A percentile compares a stretch with the other conserved stretches of the same genome.
Evolutionary conservation across 2,113 vertebrate species (phyloP).

Genomic region (Colius striatus): DNA sequence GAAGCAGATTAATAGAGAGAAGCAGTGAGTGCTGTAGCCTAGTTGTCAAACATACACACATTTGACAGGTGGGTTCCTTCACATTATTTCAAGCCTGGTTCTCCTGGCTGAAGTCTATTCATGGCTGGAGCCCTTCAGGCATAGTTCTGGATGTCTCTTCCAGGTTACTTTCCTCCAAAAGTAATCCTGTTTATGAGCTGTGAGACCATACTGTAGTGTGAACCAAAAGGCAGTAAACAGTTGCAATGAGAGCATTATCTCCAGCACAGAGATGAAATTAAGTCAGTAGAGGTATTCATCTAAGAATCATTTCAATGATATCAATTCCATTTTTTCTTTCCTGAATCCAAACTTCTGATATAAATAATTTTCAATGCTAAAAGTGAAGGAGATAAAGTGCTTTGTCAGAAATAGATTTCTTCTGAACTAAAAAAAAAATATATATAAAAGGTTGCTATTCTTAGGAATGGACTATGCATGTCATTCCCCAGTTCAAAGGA

Average conservation of each 20-base stretch:
- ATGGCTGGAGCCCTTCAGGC: neutral
- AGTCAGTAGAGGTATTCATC: neutral
- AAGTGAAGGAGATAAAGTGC: neutral
- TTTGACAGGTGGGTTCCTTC: neutral
- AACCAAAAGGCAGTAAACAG: neutral
- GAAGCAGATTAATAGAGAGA: neutral
- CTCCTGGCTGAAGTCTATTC: neutral
- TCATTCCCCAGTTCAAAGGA: slow-evolving; percentile 52
- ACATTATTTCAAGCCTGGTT: neutral
- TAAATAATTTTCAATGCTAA: neutral
- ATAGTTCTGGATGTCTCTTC: neutral
- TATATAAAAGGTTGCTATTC: slow-evolving; percentile 16
- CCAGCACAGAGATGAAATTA: neutral
- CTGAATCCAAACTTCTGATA: neutral
- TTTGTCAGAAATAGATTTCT: slow-evolving; percentile 14
- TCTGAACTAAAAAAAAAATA: neutral
- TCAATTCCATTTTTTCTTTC: neutral
- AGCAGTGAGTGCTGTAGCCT: neutral
- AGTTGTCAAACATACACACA: neutral
- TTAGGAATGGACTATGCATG: neutral
- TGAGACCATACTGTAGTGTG: neutral
- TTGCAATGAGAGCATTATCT: neutral
- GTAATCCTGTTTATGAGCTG: neutral
- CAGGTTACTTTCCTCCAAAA: neutral
- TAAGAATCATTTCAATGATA: neutral